A percentile compares a stretch with the other conserved stretches of the same genome.
Evolutionary conservation across 2,888 invertebrate species (phyloP).

Genomic region (Bombylius major): DNA sequence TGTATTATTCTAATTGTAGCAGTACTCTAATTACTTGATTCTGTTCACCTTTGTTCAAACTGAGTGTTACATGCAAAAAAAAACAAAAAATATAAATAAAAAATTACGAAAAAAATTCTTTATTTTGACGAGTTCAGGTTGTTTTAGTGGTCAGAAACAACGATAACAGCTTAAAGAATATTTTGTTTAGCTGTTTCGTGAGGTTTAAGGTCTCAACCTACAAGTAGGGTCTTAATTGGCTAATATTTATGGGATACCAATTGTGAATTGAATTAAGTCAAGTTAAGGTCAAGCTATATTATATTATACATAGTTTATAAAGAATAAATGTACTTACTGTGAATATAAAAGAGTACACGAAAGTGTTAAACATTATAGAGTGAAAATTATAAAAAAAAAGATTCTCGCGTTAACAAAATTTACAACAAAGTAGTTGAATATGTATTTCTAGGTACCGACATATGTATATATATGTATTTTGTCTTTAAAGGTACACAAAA

Average conservation of each 20-base stretch:
- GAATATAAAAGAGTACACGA: too few relatives aligned
- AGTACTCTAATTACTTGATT: neutral
- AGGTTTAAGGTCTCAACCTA: conserved; percentile 5
- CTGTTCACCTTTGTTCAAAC: neutral
- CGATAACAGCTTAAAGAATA: neutral
- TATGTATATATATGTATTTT: too few relatives aligned
- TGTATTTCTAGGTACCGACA: too few relatives aligned
- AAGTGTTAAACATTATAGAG: too few relatives aligned
- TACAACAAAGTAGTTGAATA: too few relatives aligned
- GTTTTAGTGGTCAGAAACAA: neutral
- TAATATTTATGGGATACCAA: conserved; percentile 3
- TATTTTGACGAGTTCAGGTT: neutral
- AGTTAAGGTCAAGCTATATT: neutral
- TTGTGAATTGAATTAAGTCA: neutral
- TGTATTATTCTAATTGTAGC: too few relatives aligned
- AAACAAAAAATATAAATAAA: neutral
- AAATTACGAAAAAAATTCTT: too few relatives aligned
- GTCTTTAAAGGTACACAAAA: too few relatives aligned
- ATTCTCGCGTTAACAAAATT: too few relatives aligned
- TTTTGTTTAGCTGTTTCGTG: neutral
- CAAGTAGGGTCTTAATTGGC: conserved; percentile 5
- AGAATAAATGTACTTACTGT: too few relatives aligned
- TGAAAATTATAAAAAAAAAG: too few relatives aligned
- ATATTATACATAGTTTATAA: too few relatives aligned
- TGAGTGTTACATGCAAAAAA: neutral